Evolutionary conservation across 2,113 vertebrate genomes (phyloP).

Genomic region (Gallinago paraguaiae): DNA sequence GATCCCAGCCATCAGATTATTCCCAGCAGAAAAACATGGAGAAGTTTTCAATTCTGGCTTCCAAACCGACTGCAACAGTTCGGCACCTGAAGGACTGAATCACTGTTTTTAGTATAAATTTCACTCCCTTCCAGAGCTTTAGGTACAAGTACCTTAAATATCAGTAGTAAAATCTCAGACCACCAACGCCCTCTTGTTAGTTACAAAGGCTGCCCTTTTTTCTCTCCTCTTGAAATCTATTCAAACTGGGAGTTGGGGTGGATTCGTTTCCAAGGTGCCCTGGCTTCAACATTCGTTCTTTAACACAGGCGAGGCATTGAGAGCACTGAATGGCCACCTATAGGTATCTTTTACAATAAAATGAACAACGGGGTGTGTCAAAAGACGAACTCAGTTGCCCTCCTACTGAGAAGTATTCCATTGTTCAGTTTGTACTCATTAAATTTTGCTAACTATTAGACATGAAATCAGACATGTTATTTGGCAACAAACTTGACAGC

Average conservation of each 20-base stretch:
- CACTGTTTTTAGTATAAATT: neutral
- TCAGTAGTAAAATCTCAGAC: neutral
- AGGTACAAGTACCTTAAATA: neutral
- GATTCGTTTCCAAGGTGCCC: neutral
- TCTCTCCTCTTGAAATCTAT: neutral
- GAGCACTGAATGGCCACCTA: neutral
- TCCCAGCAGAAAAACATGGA: neutral
- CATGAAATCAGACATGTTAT: slow-evolving; percentile 11
- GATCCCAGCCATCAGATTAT: neutral
- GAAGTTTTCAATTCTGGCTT: neutral
- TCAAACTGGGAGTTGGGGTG: neutral
- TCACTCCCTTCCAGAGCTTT: neutral
- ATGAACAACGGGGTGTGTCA: neutral
- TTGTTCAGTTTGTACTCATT: slow-evolving; percentile 35
- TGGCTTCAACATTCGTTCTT: neutral
- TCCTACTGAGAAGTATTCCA: slow-evolving; percentile 2
- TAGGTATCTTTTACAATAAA: neutral
- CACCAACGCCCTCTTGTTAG: neutral
- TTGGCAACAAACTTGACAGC: slow-evolving; percentile 14
- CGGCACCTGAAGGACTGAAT: neutral
- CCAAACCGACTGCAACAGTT: neutral
- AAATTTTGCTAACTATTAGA: slow-evolving; percentile 41
- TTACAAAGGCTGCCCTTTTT: neutral
- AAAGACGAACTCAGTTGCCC: neutral
- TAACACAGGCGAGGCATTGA: neutral